Percentiles rank a stretch among this genome's conserved stretches.
Conservation (phyloP, 2,888 invertebrate genomes). For the Drosophila cognata region DNA sequence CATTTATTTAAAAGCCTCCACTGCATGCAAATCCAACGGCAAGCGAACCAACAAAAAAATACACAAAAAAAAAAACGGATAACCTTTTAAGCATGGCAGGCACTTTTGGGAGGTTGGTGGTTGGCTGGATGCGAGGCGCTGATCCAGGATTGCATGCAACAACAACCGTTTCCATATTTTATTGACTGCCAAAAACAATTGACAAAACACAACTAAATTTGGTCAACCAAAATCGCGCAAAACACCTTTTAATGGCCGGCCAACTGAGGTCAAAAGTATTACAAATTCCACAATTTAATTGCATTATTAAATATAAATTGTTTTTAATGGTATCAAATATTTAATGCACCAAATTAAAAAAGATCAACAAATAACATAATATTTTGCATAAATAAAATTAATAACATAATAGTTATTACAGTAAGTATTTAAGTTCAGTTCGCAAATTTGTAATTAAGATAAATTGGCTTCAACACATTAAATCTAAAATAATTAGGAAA, state of each 20-base stretch:
- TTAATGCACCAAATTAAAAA: constrained; percentile 1
- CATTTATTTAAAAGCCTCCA: constrained; percentile 55
- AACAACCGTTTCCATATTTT: constrained; percentile 51
- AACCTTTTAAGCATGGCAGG: constrained; percentile 40
- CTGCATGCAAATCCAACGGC: constrained; percentile 23
- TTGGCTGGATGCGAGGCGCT: not conserved
- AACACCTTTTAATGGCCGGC: constrained; percentile 12
- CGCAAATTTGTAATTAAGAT: not conserved
- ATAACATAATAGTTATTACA: not conserved
- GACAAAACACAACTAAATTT: constrained; percentile 43
- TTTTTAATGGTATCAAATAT: constrained; percentile 32
- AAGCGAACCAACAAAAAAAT: not conserved
- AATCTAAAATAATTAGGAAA: not conserved
- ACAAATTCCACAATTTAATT: constrained; percentile 22
- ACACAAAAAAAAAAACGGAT: constrained; percentile 6
- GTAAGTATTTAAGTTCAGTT: not conserved
- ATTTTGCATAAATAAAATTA: not conserved
- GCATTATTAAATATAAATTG: constrained; percentile 30
- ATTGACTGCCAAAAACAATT: constrained; percentile 42
- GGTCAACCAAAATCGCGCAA: constrained; percentile 46
- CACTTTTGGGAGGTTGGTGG: not conserved
- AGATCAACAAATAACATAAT: not conserved
- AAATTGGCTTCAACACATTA: not conserved
- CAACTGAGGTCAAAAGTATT: constrained; percentile 17
- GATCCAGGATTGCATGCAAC: constrained; percentile 16